Base-by-base conservation (phyloP, 64 coral and sea anemone species). In the Pocillopora verrucosa region DNA sequence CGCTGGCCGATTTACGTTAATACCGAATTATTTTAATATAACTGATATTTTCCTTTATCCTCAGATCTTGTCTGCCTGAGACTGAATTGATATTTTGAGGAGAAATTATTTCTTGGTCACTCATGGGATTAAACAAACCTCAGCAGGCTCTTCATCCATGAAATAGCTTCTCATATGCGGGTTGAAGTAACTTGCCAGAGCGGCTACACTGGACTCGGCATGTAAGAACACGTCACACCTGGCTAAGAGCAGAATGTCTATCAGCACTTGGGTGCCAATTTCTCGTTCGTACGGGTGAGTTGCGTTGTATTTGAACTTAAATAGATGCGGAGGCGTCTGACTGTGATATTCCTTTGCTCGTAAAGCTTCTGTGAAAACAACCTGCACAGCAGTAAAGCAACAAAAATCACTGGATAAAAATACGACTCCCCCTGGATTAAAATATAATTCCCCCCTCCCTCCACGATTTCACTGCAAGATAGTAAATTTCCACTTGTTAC, bases 101-200 rank as follows among this genome's bases (percentile, higher is more conserved):
- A 30, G 30, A 30, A 30, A 30, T 30, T 0, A 30, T 30, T 30
- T 30, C 30, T 30, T 30, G 30, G 16, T 17, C 3, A 22, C 9
- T 68, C 64, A 20, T 67, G 64, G 2, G 16, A 67, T 30, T 30
- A 67, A 19, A 68, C 65, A 68, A 68, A 82, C 62, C 80, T 82
- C 25, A 30, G 30, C 30, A 30, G 19, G 65, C 51, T 0, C 72
- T 74, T 37, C 64, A 58, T 73, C 83, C 83, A 86, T 10, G 24
- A 86, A 86, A 34, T 81, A 82, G 56, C 78, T 90, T 17, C 56
- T 80, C 68, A 94, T 80, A 37, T 86, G 75, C 59, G 92, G 92
- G 67, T 94, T 94, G 75, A 94, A 94, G 30, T 94, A 94, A 16
- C 17, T 72, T 41, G 87, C 92, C 36, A 94, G 74, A n/a, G 92